A percentile compares a stretch with the other conserved stretches of the same genome.
Evolutionary conservation across 2,113 vertebrate species (phyloP).

Genomic region (Brachypteracias leptosomus): DNA sequence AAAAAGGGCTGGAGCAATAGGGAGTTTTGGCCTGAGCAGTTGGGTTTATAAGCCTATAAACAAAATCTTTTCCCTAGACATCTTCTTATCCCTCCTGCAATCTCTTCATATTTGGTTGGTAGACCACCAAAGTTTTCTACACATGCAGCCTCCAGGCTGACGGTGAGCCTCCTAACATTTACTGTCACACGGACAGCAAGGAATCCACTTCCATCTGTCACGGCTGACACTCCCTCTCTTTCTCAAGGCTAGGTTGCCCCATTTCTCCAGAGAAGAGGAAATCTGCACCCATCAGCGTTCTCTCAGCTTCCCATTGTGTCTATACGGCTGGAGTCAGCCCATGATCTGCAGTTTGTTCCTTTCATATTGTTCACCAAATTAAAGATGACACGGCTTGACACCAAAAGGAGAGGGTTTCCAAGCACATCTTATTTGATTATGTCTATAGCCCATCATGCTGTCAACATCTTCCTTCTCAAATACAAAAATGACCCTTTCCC

Average conservation of each 20-base stretch:
- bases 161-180: not conserved
- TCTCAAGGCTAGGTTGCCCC: not conserved
- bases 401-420: slow-evolving; percentile 9
- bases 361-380: slow-evolving; percentile 2
- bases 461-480: not conserved
- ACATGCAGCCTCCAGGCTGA: not conserved
- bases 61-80: not conserved
- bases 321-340: not conserved
- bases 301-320: not conserved
- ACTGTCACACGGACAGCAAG: rapidly evolving
- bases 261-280: not conserved
- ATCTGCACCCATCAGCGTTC: not conserved
- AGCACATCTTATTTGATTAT: slow-evolving; percentile 3
- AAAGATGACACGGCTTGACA: slow-evolving; percentile 13
- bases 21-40: not conserved
- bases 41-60: not conserved
- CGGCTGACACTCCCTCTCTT: not conserved
- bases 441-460: not conserved
- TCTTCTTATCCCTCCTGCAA: not conserved
- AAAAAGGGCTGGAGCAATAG: not conserved
- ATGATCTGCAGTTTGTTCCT: not conserved
- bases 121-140: not conserved
- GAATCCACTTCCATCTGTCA: not conserved
- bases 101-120: not conserved
- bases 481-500: not conserved